Evolutionary conservation across 2,113 vertebrate genomes (phyloP), one percentile per base, ranked within the genome.

Genomic region (Okapia johnstoni): DNA sequence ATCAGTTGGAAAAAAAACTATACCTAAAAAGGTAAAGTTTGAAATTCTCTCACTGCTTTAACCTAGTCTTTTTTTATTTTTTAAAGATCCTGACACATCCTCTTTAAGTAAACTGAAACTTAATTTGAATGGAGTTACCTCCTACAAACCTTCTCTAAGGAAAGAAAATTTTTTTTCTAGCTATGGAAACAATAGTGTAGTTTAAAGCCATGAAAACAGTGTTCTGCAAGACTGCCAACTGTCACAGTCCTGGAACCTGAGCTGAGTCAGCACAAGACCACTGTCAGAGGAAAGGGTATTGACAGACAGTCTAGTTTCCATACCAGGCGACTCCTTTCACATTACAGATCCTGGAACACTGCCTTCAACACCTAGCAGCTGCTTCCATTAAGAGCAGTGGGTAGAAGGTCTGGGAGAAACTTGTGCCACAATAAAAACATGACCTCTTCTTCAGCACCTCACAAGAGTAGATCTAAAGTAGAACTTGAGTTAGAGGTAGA

Each of bases 281-380:
- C 14, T 1, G 52, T 30, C 90, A 30, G 6, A 17, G 40, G 7
- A 28, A 46, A 79, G 33, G 50, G 61, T 11, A 55, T 0, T 7
- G 19, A 81, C 17, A 3, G 76, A 14, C 73, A n/a, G 40, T 57
- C 52, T 60, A 63, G 54, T n/a, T 63, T 76, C 40, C 13, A n/a
- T 92, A 73, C 88, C 14, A 63, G 55, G 87, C 28, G 33, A 16
- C 48, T 85, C 92, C 87, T 76, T 95, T 70, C 81, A 48, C 90
- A 86, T 43, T 66, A 57, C 81, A 36, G 88, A 94, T 79, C 95
- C 86, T 58, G 23, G 84, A 94, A 88, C 88, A 81, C 93, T 83
- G 86, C 36, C 97, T 83, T 77, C 28, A 50, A 90, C 86, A 90
- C 60, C 73, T 92, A 88, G 92, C 93, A 97, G 17, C n/a, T 55